These are phyloP conservation scores for Silvanus unidentatus DNA, from an alignment of 2,888 invertebrate species.

Conservation along the genomic window DNA sequence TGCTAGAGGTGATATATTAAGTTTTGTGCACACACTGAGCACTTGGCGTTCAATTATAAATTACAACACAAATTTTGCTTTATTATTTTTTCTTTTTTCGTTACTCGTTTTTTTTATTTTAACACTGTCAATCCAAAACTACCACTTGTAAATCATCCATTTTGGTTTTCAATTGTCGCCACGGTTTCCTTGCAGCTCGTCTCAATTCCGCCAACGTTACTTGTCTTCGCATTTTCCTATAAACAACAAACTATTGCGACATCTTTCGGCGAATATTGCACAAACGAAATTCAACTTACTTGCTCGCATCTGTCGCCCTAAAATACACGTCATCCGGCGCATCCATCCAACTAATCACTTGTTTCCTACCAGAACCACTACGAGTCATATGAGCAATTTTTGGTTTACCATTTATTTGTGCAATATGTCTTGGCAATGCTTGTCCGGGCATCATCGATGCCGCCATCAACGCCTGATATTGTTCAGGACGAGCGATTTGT, in stretches of 20 bases:
- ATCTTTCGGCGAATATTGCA: not conserved
- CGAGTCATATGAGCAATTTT: constrained; percentile 74
- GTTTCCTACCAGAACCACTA: constrained; percentile 71
- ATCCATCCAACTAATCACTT: constrained; percentile 97
- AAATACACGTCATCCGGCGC: constrained; percentile 97
- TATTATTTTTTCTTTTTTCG: too few relatives aligned
- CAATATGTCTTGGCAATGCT: constrained; percentile 59
- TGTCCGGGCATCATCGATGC: constrained; percentile 58
- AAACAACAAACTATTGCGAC: constrained; percentile 25
- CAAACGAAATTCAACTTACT: constrained; percentile 60
- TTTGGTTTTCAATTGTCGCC: constrained; percentile 57
- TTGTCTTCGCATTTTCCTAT: constrained; percentile 76
- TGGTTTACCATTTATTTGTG: constrained; percentile 76
- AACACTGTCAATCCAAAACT: constrained; percentile 64
- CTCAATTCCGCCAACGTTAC: constrained; percentile 73
- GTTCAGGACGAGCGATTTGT: constrained; percentile 60
- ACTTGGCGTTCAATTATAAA: constrained; percentile 29
- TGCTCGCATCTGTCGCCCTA: constrained; percentile 83
- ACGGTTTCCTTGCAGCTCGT: constrained; percentile 80
- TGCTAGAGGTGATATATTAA: constrained; percentile 1
- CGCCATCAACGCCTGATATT: constrained; percentile 67
- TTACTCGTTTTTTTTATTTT: too few relatives aligned
- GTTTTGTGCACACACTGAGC: constrained; percentile 23
- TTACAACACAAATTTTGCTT: constrained; percentile 23
- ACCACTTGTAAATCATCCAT: constrained; percentile 58